Conservation (phyloP, 37 sponge, comb jelly and placozoan genomes). For the Oscarella lobularis region DNA sequence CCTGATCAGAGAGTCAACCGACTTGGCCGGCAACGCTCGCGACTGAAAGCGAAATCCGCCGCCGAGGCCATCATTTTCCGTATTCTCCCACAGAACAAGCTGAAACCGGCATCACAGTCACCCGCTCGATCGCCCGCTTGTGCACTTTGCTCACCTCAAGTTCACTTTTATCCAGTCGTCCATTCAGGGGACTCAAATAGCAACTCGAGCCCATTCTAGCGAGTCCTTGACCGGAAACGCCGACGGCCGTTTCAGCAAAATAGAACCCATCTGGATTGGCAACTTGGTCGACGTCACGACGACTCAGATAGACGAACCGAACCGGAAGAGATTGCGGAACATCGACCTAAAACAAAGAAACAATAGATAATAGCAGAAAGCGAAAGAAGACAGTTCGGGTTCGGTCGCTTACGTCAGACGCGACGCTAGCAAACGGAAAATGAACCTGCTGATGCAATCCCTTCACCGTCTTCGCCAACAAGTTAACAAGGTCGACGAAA, state of each 20-base stretch:
- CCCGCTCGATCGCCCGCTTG: too few species aligned
- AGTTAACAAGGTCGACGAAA: constrained; percentile 49
- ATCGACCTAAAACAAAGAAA: constrained; percentile 28
- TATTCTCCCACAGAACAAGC: constrained; percentile 62
- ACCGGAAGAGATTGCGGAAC: constrained; percentile 41
- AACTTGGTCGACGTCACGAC: constrained; percentile 34
- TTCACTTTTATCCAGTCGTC: constrained; percentile 56
- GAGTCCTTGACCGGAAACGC: constrained; percentile 61
- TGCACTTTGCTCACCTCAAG: constrained; percentile 46
- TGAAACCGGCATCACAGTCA: constrained; percentile 15
- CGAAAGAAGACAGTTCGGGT: too few species aligned
- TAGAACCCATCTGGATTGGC: constrained; percentile 56
- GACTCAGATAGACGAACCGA: constrained; percentile 35
- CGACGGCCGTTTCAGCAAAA: constrained; percentile 69
- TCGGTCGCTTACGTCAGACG: constrained; percentile 41
- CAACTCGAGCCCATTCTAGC: constrained; percentile 53
- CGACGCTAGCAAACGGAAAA: constrained; percentile 50
- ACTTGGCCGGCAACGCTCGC: constrained; percentile 25
- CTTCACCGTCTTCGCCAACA: constrained; percentile 24
- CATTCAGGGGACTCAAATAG: constrained; percentile 65
- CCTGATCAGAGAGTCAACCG: constrained; percentile 25
- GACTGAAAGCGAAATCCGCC: constrained; percentile 60
- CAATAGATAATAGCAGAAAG: neutral
- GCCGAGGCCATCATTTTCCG: constrained; percentile 19
- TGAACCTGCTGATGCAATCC: constrained; percentile 31